Base-by-base conservation (phyloP, 2,888 invertebrate genomes). In the Anthophora plumipes region DNA sequence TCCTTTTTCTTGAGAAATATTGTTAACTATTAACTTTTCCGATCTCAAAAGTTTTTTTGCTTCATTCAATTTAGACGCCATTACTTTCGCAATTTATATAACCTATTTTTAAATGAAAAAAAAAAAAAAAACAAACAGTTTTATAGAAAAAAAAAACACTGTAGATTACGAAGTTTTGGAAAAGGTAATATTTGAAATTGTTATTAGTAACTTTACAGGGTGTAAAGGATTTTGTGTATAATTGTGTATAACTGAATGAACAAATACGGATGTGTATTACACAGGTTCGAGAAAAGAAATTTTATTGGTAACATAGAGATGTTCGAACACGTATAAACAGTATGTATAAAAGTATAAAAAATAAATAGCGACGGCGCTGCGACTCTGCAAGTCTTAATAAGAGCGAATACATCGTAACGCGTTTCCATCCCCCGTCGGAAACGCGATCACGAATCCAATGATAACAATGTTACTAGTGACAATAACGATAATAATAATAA, bases 281-380 rank as follows among this genome's bases (percentile, higher is more conserved):
- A 43, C 8, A 25, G 9, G 20, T 69, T 69, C 46, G 83, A 60
- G 71, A 79, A 91, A 90, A 86, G 86, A 84, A 87, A 86, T 79
- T 91, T 91, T 91, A 91, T 90, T 91, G 82, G 66, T 82, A 89
- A 85, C 84, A 79, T 79, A 84, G 85, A 82, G 76, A 80, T 69
- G 71, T 77, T 77, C 76, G 78, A 83, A 81, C 68, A 83, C 77
- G 82, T 88, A 82, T 85, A 89, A 86, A 88, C 72, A 77, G 77
- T 83, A 79, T 85, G 89, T 91, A 91, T 90, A 91, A 91, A 91
- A 91, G 91, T 91, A 91, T 91, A 91, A 91, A 91, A 91, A 91
- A 91, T 91, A 91, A 90, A 91, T 90, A 89, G 86, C 85, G 85
- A 85, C 87, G 61, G 78, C 79, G 75, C 70, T 64, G 82, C 85